Evolutionary conservation across 2,797 vertebrate genomes (phyloP), one percentile per base, ranked within the genome.

Genomic region (Intellagama lesueurii): DNA sequence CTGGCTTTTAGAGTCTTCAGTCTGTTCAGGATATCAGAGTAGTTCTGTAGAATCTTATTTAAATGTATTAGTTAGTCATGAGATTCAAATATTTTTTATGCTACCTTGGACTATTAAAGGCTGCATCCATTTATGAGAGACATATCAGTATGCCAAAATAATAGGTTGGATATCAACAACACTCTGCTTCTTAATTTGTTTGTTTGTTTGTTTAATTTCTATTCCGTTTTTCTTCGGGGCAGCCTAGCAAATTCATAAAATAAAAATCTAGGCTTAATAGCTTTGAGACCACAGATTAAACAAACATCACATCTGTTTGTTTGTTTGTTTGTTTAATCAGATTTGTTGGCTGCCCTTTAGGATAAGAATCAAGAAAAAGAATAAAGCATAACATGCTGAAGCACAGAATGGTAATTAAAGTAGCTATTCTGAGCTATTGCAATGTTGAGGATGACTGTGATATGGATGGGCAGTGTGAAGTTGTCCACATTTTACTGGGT

Each of bases 281-380:
- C n/a, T 87, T 87, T 79, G 30, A 24, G 68, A 47, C 44, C 68
- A 49, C 75, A 44, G 16, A 77, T 77, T 77, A 86, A 75, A 49
- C 47, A 69, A 79, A 69, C 30, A 35, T 87, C n/a, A 52, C 22
- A 40, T 82, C 22, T 64, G 1, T 87, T 26, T 49, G 24, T 79
- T 69, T 68, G 12, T 69, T 79, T 56, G 52, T 56, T 56, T 56
- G 40, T 40, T 40, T 14, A 56, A 80, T 80, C 68, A 35, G 47
- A 32, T 80, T 79, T 69, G 35, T 87, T 79, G n/a, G 64, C 40
- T 86, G 75, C 40, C 76, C 64, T 87, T 87, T 79, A 79, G 60
- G n/a, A 49, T 49, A 78, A 30, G 26, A 86, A 60, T 35, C 52
- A 44, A 76, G 35, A 40, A 60, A 76, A 66, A 78, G 60, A 76